Percentiles rank a stretch among this genome's conserved stretches.
Conservation (phyloP, 2,113 vertebrate genomes). For the Accipiter virgatus region DNA sequence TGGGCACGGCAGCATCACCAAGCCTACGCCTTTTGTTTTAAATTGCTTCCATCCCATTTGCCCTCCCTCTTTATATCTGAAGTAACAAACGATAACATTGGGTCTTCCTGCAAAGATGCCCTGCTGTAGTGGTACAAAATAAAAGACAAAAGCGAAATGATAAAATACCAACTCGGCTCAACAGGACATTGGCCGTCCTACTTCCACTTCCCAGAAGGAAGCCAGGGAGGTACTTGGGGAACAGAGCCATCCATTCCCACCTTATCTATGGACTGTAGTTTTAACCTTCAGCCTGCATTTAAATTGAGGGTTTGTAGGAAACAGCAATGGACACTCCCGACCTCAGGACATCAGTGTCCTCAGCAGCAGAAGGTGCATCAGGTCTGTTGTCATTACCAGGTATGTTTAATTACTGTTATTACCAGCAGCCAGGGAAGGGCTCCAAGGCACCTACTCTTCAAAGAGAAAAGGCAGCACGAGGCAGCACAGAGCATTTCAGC, state of each 20-base stretch:
- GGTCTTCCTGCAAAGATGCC: background rate
- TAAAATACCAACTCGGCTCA: background rate
- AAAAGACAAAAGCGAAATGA: background rate
- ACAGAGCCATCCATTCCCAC: background rate
- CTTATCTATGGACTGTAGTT: background rate
- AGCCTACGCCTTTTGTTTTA: background rate
- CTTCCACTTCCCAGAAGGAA: background rate
- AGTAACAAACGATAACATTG: background rate
- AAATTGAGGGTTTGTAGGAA: background rate
- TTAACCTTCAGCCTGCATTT: constrained; percentile 32
- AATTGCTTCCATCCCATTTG: background rate
- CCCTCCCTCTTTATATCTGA: background rate
- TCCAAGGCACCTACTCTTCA: constrained; percentile 24
- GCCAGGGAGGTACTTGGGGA: background rate
- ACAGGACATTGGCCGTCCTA: background rate
- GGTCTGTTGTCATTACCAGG: constrained; percentile 28
- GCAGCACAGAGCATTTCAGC: background rate
- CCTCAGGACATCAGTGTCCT: background rate
- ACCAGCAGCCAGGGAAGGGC: background rate
- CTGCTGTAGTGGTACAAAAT: background rate
- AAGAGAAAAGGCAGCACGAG: background rate
- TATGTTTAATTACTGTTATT: constrained; percentile 54
- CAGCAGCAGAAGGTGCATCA: background rate
- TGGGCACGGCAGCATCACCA: background rate
- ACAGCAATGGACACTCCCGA: background rate